Conservation (phyloP, 2,797 vertebrate species). For the Australoheros facetus region DNA sequence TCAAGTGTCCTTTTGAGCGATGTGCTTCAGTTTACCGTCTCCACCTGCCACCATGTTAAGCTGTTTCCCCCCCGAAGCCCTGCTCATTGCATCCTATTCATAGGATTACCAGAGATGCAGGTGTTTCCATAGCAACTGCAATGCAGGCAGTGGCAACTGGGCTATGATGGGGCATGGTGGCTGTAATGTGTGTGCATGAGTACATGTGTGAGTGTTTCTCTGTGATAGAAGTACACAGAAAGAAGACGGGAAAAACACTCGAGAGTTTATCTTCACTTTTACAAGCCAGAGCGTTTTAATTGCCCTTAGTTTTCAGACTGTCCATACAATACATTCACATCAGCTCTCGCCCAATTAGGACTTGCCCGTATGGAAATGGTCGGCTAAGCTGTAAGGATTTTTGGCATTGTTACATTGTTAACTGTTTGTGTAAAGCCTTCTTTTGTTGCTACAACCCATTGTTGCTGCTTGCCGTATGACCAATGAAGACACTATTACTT, state of each 20-base stretch:
- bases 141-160: conserved; percentile 58
- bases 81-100: conserved; percentile 72
- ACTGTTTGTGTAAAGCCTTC: not conserved
- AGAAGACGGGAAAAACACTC: conserved; percentile 5
- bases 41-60: conserved; percentile 70
- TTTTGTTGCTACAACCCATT: not conserved
- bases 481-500: conserved; percentile 31
- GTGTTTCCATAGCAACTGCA: conserved; percentile 80
- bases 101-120: conserved; percentile 77
- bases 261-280: conserved; percentile 28
- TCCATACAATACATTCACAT: not conserved
- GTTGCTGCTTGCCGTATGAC: conserved; percentile 20
- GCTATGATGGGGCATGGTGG: conserved; percentile 52
- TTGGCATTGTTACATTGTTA: not conserved
- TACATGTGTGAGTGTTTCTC: conserved; percentile 11
- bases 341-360: not conserved
- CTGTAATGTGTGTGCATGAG: conserved; percentile 37
- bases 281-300: not conserved
- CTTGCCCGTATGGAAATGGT: not conserved
- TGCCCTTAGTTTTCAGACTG: not conserved
- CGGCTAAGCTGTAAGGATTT: not conserved
- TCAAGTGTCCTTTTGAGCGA: conserved; percentile 48
- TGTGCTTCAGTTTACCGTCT: conserved; percentile 63
- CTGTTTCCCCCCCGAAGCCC: conserved; percentile 66
- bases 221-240: not conserved